phyloP scores from a whole-genome alignment of 2,888 invertebrate genomes.

The Esperia sulphurella region DNA sequence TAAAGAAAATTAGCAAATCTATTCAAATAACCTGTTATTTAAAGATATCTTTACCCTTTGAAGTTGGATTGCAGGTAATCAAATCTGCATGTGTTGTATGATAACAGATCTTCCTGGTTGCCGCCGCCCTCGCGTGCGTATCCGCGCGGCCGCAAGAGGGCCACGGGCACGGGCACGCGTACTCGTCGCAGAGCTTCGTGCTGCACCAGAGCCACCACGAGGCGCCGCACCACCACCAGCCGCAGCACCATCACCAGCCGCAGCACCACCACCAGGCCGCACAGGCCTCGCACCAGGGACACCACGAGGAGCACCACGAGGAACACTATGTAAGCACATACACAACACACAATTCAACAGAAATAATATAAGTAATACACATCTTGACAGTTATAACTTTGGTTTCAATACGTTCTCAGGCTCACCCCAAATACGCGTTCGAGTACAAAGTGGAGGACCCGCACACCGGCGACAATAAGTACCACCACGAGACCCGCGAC shows the following conservation, averaged over 20 bases:
- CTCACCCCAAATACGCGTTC: slow-evolving; percentile 52
- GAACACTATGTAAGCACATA: slow-evolving; percentile 22
- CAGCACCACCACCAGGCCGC: slow-evolving; percentile 30
- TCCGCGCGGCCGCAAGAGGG: slow-evolving; percentile 8
- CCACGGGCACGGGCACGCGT: slow-evolving; percentile 8
- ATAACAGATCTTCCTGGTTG: slow-evolving; percentile 4
- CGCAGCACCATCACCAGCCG: slow-evolving; percentile 31
- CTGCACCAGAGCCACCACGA: slow-evolving; percentile 34
- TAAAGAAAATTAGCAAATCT: too few relatives aligned
- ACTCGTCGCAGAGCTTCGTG: slow-evolving; percentile 37
- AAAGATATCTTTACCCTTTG: too few relatives aligned
- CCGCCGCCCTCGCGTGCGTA: slow-evolving; percentile 1
- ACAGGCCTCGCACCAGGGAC: slow-evolving; percentile 11
- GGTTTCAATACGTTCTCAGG: slow-evolving; percentile 24
- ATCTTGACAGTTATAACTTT: neutral
- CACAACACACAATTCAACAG: too few relatives aligned
- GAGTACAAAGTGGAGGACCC: slow-evolving; percentile 55
- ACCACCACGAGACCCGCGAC: slow-evolving; percentile 72
- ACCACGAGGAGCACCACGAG: slow-evolving; percentile 15
- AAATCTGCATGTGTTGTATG: too few relatives aligned
- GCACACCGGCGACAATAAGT: slow-evolving; percentile 77
- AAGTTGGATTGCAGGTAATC: too few relatives aligned
- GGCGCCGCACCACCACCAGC: slow-evolving; percentile 25
- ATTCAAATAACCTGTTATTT: too few relatives aligned
- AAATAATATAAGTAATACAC: too few relatives aligned